Percentiles rank a stretch among this genome's conserved stretches.
Evolutionary conservation across 1,140 invertebrate species (phyloP).

Genomic region (Oncopodura yosiiana): DNA sequence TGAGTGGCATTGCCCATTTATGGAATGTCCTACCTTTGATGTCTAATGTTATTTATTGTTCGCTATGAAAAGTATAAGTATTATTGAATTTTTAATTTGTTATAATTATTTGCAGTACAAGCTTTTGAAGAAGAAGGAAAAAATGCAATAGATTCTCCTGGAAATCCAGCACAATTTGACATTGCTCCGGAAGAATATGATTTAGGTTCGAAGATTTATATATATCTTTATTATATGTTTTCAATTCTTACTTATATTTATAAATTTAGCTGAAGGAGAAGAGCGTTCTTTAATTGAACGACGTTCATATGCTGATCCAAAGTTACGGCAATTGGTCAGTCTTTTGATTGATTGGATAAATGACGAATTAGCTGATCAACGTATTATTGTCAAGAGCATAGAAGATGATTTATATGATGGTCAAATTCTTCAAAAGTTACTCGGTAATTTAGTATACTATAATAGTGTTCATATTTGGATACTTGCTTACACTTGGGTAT

Average conservation of each 20-base stretch:
- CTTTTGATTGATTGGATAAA: conserved; percentile 98
- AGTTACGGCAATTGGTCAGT: conserved; percentile 72
- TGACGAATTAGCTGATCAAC: conserved; percentile 88
- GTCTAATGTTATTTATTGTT: not conserved
- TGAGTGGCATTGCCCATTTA: too few species aligned
- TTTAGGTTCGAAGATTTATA: conserved; percentile 53
- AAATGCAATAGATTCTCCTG: conserved; percentile 91
- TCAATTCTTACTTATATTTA: too few species aligned
- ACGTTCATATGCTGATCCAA: conserved; percentile 71
- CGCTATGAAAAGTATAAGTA: conserved; percentile 1
- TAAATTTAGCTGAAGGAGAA: conserved; percentile 87
- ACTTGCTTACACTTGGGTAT: conserved; percentile 2
- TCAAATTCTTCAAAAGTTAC: conserved; percentile 90
- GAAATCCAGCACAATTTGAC: conserved; percentile 68
- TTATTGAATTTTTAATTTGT: conserved; percentile 7
- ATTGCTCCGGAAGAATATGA: conserved; percentile 86
- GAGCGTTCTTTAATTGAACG: conserved; percentile 92
- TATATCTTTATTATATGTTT: conserved; percentile 3
- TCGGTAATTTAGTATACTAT: conserved; percentile 48
- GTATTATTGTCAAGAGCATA: conserved; percentile 95
- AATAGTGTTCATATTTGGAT: not conserved
- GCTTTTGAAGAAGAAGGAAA: conserved; percentile 92
- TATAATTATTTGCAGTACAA: conserved; percentile 61
- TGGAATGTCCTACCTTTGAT: not conserved
- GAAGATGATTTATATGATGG: conserved; percentile 98